These are phyloP conservation scores for Rhinolophus ferrumequinum DNA, from an alignment of 2,113 vertebrate species.

Conservation along the genomic window DNA sequence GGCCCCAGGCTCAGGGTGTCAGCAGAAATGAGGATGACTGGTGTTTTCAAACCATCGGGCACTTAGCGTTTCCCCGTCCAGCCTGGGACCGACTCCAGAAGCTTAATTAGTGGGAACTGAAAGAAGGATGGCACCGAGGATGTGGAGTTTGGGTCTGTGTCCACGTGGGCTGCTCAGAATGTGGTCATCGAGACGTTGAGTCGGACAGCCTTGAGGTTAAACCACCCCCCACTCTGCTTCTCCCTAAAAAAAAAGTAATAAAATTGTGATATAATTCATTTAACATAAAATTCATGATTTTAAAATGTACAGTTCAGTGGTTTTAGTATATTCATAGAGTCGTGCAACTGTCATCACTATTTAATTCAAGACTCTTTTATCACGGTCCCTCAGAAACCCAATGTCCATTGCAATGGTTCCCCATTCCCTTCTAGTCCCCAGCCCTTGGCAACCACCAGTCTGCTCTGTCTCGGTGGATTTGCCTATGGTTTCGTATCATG, in stretches of 20 bases:
- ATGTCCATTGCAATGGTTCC: too few relatives aligned
- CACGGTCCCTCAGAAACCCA: neutral
- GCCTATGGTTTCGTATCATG: neutral
- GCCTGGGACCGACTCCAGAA: slow-evolving; percentile 15
- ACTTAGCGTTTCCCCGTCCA: neutral
- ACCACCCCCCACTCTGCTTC: neutral
- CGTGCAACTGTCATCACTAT: neutral
- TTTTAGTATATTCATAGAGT: neutral
- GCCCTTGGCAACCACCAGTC: neutral
- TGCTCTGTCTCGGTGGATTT: neutral
- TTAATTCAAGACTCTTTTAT: neutral
- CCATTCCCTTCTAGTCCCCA: too few relatives aligned
- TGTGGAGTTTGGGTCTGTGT: neutral
- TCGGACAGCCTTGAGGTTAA: neutral
- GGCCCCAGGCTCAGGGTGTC: neutral
- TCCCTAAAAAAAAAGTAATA: neutral
- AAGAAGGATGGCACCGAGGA: neutral
- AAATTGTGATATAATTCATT: neutral
- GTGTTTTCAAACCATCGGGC: slow-evolving; percentile 22
- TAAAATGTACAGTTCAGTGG: neutral
- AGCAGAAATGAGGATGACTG: slow-evolving; percentile 63
- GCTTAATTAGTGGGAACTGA: neutral
- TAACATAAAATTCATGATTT: neutral
- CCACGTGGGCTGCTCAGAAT: neutral
- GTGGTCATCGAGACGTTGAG: neutral